Conservation (phyloP, 2,888 invertebrate species). For the Mesorhabditis belari region DNA sequence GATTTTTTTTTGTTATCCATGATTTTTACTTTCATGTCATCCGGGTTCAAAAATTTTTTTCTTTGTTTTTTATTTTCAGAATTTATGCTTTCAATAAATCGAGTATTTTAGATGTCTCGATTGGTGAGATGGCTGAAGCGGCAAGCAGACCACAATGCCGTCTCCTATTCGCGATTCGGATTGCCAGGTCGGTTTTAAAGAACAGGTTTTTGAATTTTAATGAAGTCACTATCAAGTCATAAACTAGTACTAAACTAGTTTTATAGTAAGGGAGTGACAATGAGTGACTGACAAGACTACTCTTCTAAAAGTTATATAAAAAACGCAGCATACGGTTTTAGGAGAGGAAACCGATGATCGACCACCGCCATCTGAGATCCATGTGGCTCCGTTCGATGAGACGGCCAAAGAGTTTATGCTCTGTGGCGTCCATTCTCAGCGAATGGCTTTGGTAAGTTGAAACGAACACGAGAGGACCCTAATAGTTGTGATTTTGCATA, state of each 20-base stretch:
- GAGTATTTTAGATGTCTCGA: constrained; percentile 12
- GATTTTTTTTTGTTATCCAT: neutral
- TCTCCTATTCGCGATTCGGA: constrained; percentile 48
- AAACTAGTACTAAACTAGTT: too few species aligned
- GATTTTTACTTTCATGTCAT: neutral
- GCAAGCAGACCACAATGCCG: constrained; percentile 36
- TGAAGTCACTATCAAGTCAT: too few species aligned
- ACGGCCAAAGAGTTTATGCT: constrained; percentile 32
- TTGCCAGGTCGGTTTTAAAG: constrained; percentile 28
- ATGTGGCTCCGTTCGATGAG: constrained; percentile 44
- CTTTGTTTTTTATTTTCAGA: neutral
- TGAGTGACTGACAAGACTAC: too few species aligned
- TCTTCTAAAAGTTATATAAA: neutral
- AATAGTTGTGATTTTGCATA: neutral
- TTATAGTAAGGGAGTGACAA: too few species aligned
- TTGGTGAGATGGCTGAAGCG: constrained; percentile 33
- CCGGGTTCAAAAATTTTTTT: neutral
- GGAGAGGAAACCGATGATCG: constrained; percentile 46
- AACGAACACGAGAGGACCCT: too few species aligned
- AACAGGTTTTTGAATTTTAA: neutral
- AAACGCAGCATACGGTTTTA: constrained; percentile 3
- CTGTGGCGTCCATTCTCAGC: constrained; percentile 35
- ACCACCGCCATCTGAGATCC: constrained; percentile 38
- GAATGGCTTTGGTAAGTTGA: constrained; percentile 38
- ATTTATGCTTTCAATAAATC: neutral